Evolutionary conservation across 2,888 invertebrate genomes (phyloP), one percentile per base, ranked within the genome.

Genomic region (Drosophila macrothrix): DNA sequence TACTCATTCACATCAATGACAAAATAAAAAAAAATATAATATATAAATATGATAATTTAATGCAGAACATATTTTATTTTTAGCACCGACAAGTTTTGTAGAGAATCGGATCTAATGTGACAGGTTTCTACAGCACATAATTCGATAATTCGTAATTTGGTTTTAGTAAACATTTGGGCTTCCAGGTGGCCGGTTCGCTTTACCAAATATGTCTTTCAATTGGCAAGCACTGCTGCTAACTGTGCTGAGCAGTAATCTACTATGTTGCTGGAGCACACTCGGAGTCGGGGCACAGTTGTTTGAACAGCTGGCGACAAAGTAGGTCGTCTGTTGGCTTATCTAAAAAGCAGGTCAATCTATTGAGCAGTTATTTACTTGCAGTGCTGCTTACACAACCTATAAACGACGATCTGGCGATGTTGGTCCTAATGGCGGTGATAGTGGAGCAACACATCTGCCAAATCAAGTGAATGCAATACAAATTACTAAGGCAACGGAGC

Each of bases 281-380:
- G n/a, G 4, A 22, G 50, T 31, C 31, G 62, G 52, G 22, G 83
- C 70, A 16, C 89, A 86, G 68, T 53, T 88, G 73, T 88, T 88
- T 76, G 75, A 68, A 83, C 84, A 85, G 83, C 84, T 83, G 69
- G 49, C 59, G 53, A 41, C 66, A 73, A 90, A 90, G 84, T 85
- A 90, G 89, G 90, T 85, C 86, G 58, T 41, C 31, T 19, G 43
- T 62, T 35, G 77, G 68, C 52, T 60, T 58, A 25, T 35, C 16
- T 39, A 22, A 37, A 37, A 70, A 67, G 69, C 64, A 46, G 88
- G 86, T 80, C 77, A 90, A 88, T 73, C 77, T 65, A 80, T 88
- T 77, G 71, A 77, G 70, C 64, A 62, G 63, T 52, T 69, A 68
- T 78, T 84, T 87, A 74, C 86, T 82, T 85, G 43, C 62, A 82